Base-by-base conservation (phyloP, 2,888 invertebrate genomes). In the Sussaba pulchella region DNA sequence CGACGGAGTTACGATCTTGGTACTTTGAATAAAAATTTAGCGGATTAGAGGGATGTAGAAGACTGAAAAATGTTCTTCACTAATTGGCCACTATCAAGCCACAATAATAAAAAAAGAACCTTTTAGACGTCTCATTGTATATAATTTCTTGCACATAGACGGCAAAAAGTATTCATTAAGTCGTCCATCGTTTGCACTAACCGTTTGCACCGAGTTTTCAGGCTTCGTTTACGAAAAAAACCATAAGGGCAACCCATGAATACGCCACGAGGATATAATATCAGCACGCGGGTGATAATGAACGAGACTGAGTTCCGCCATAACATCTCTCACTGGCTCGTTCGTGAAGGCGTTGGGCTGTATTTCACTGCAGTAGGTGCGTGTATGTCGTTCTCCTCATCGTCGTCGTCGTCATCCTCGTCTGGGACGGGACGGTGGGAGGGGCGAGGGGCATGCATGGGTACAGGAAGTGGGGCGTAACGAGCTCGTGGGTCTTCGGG, bases 401-500 rank as follows among this genome's bases (percentile, higher is more conserved):
- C 61, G 21, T 26, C 61, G 57, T 57, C 72, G 72, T 72, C 57
- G 36, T 76, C 80, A 47, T 81, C 67, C 69, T 78, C 57, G 80
- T 81, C 72, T 69, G 80, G 71, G 54, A 71, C 54, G 36, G 72
- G 39, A 70, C 69, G 76, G 81, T 67, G 54, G 69, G 31, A 6
- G 31, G 6, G 31, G 31, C 31, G 31, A 6, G 31, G 31, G 31
- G 31, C 4, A 31, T 5, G 31, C n/a, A n/a, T n/a, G n/a, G n/a
- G n/a, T n/a, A 31, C 73, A 74, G 81, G 78, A 81, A 78, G 74
- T 78, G 70, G 77, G 70, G 74, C 81, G 81, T 78, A 81, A 81
- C 81, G 81, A 81, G 81, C 78, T 81, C 77, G 81, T 81, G 77
- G 70, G 70, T 70, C 70, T 70, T 70, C 57, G 43, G 77, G 79